Evolutionary conservation across 2,888 invertebrate species (phyloP).

Genomic region (Meteorus colon): DNA sequence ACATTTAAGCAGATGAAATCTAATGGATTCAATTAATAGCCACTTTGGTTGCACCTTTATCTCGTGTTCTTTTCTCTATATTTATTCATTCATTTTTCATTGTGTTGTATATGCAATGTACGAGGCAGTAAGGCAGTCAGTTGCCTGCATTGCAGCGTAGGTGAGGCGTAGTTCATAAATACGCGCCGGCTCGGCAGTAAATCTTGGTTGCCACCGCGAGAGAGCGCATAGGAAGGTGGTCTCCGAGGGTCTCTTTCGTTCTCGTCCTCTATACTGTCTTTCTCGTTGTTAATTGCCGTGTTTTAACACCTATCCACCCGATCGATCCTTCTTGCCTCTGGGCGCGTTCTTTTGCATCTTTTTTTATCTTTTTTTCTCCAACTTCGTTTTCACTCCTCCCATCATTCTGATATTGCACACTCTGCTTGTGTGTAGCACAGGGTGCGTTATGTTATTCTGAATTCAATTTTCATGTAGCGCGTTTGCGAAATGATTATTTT

Average conservation of each 20-base stretch:
- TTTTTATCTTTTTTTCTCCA: conserved; percentile 30
- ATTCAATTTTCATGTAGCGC: no score
- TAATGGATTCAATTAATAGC: conserved; percentile 7
- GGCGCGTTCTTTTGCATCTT: conserved; percentile 36
- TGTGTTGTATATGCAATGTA: background rate
- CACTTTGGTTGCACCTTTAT: background rate
- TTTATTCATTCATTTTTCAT: conserved; percentile 9
- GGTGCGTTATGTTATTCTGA: no score
- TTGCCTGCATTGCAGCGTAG: conserved; percentile 51
- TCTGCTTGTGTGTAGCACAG: no score
- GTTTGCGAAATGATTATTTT: no score
- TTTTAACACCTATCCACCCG: conserved; percentile 71
- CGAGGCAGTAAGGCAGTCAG: conserved; percentile 23
- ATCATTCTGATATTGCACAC: conserved; percentile 12
- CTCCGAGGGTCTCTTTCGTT: conserved; percentile 65
- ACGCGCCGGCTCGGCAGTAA: conserved; percentile 70
- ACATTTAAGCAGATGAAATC: background rate
- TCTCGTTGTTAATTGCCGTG: conserved; percentile 73
- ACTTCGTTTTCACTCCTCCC: conserved; percentile 34
- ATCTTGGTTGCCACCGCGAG: conserved; percentile 69
- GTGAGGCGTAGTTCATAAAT: conserved; percentile 71
- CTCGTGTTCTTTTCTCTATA: conserved; percentile 17
- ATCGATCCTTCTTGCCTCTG: conserved; percentile 52
- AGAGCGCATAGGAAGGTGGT: conserved; percentile 39
- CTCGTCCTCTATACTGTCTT: conserved; percentile 57